phyloP scores from a whole-genome alignment of 2,113 vertebrate genomes.

The Thymallus thymallus region DNA sequence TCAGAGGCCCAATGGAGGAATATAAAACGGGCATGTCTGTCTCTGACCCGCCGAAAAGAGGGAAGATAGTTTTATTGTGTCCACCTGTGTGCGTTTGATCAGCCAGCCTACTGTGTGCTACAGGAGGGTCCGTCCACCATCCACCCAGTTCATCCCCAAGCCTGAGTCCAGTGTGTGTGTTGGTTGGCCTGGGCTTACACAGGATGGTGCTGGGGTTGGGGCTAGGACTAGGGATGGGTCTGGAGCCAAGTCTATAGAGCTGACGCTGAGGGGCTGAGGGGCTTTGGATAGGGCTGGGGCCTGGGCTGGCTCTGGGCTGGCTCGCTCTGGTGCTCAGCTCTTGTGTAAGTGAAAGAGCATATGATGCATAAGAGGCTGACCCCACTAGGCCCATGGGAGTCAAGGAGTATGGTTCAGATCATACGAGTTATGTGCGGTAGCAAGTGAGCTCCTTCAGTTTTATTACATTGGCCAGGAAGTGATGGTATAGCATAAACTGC shows the following conservation, averaged over 20 bases:
- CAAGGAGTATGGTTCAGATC: slow-evolving; percentile 20
- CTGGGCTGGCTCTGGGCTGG: too few relatives aligned
- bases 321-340: too few relatives aligned
- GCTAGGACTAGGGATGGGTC: too few relatives aligned
- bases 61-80: background rate
- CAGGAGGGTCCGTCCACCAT: background rate
- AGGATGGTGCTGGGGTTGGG: slow-evolving; percentile 11
- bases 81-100: background rate
- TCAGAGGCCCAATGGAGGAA: background rate
- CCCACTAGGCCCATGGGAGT: slow-evolving; percentile 9
- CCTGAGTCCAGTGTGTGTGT: too few relatives aligned
- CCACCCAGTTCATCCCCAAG: background rate
- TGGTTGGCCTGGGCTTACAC: background rate
- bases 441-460: slow-evolving; percentile 23
- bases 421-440: slow-evolving; percentile 7
- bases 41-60: background rate
- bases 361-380: slow-evolving; percentile 20
- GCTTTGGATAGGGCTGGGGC: too few relatives aligned
- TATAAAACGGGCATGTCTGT: background rate
- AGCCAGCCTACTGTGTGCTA: background rate
- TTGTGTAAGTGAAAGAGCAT: slow-evolving; percentile 44
- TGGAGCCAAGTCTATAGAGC: too few relatives aligned
- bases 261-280: too few relatives aligned
- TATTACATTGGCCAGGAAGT: slow-evolving; percentile 41
- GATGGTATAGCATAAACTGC: slow-evolving; percentile 28